Base-by-base conservation (phyloP, 1,140 invertebrate species). In the Bombus pyrosoma region DNA sequence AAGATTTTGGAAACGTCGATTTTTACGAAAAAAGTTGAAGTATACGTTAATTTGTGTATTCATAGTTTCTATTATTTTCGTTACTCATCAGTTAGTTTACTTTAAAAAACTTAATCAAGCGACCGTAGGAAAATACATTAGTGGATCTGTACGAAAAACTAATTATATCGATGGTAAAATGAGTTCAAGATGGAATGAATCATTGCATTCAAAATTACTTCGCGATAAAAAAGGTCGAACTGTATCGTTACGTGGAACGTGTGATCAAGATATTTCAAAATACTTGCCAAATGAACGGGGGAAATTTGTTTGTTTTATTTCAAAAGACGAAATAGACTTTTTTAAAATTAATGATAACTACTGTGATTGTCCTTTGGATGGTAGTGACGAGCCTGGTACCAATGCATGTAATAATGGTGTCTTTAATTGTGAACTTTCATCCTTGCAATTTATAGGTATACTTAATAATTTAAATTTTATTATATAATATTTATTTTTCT, bases 271-370 rank as follows among this genome's bases (percentile, higher is more conserved):
- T 43, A 86, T 91, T 37, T 41, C 39, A 6, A 94, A 93, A 79
- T 96, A 96, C 81, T 82, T 91, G 37, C 93, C 94, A 34, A 93
- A 94, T 86, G 76, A 73, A 3, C 89, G 89, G 22, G 93, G 92
- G 22, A 94, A 94, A 77, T 96, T 96, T 85, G 81, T 85, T 32
- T 96, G 96, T 89, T 92, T 96, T 25, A 47, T 87, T 34, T 94
- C 93, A 32, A 92, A 90, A n/a, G 90, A 93, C 79, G 87, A 94
- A 78, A 94, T 96, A 64, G 88, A 94, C 34, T 97, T 96, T 95
- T 94, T 96, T 15, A 96, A 96, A 93, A 95, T 99, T 9, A 99
- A 99, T 93, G 98, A 99, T 95, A 97, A 99, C 94, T 99, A 98
- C 92, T 99, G 98, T 95, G 98, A 99, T 94, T 99, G 98, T 95